Percentiles rank a stretch among this genome's conserved stretches.
Evolutionary conservation across 2,888 invertebrate genomes (phyloP).

Genomic region (Venusia cambrica): DNA sequence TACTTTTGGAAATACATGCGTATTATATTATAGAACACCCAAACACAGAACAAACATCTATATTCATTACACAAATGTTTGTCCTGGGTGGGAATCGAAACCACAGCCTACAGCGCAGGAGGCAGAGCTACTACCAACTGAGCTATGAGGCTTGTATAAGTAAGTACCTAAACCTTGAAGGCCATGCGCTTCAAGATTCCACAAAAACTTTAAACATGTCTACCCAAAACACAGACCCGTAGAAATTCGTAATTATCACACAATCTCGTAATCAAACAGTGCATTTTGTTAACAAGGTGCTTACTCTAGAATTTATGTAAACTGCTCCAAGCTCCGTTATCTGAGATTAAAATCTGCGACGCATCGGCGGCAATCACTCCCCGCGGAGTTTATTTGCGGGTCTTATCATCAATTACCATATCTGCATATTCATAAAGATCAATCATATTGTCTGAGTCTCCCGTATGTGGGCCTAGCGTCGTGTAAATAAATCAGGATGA

Average conservation of each 20-base stretch:
- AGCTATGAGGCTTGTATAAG: too few relatives aligned
- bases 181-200: too few relatives aligned
- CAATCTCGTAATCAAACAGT: constrained; percentile 70
- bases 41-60: too few relatives aligned
- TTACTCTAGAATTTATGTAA: constrained; percentile 79
- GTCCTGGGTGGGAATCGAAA: too few relatives aligned
- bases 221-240: constrained; percentile 25
- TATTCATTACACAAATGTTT: too few relatives aligned
- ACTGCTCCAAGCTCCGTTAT: constrained; percentile 72
- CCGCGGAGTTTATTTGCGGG: constrained; percentile 71
- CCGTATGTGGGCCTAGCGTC: constrained; percentile 12
- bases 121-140: too few relatives aligned
- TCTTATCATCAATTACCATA: constrained; percentile 71
- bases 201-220: not conserved
- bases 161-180: too few relatives aligned
- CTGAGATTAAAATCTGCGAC: constrained; percentile 78
- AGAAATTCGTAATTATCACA: constrained; percentile 55
- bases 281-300: constrained; percentile 79
- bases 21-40: too few relatives aligned
- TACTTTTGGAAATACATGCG: too few relatives aligned
- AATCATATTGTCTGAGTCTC: constrained; percentile 61
- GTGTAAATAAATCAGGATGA: constrained; percentile 21
- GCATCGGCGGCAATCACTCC: constrained; percentile 73
- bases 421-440: constrained; percentile 79
- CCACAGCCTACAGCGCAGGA: too few relatives aligned